Base-by-base conservation (phyloP, 2,113 vertebrate genomes). In the Gobiocypris rarus region DNA sequence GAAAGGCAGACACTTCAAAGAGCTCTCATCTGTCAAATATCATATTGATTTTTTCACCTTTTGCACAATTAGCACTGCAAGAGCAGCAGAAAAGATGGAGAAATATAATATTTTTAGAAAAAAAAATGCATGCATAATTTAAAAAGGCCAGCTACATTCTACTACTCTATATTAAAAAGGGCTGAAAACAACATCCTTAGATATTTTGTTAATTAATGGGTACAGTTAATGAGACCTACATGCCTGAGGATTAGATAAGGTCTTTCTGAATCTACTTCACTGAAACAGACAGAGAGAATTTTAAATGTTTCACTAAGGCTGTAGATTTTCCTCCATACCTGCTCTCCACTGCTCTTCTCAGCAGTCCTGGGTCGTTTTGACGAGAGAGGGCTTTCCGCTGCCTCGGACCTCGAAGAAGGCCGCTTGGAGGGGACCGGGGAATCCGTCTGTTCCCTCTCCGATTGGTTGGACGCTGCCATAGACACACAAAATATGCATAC, bases 331-430 rank as follows among this genome's bases (percentile, higher is more conserved):
- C 22, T 61, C 28, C 96, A 95, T 91, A 99, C 98, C 98, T 99
- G 98, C 91, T 99, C 98, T 0, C 89, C 87, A 88, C 95, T 93
- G 87, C 94, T 93, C 93, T 98, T 98, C 88, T 99, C 98, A 1
- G 95, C 91, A 69, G 96, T 94, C 93, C 95, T 96, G 43, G 96
- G 95, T 93, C 97, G 95, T 90, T 98, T 98, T 0, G 95, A 96
- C 89, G 96, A 93, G 67, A 96, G 93, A 58, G 95, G 93, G 0
- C 94, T 96, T 90, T 98, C 97, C 0, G 95, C 94, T 81, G 94
- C 92, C 90, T 95, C 94, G 45, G 96, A 95, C 89, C 91, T 89
- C 1, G 96, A 97, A 0, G 96, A 92, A 83, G 95, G 91, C 89
- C 95, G 94, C 89, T 97, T 99, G 85, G 96, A 94, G 86, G 96